Conservation (phyloP, 2,888 invertebrate genomes). For the Eurytoma adleriae region DNA sequence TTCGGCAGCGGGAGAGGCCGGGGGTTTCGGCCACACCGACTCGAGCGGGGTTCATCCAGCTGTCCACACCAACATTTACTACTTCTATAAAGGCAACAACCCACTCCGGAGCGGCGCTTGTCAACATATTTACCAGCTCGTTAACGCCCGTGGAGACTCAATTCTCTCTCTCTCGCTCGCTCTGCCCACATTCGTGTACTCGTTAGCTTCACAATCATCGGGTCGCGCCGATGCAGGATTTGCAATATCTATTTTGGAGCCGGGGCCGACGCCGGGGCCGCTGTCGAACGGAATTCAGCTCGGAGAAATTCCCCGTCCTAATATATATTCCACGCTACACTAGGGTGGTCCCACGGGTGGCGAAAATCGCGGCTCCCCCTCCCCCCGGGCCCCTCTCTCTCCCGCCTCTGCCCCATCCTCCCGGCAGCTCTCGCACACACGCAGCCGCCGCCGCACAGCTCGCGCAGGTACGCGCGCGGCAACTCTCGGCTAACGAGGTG, state of each 20-base stretch:
- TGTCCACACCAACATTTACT: slow-evolving; percentile 39
- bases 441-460: not conserved
- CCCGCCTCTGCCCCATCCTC: slow-evolving; percentile 54
- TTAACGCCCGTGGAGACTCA: slow-evolving; percentile 70
- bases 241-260: slow-evolving; percentile 57
- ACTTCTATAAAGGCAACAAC: slow-evolving; percentile 53
- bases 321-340: slow-evolving; percentile 51
- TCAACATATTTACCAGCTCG: slow-evolving; percentile 76
- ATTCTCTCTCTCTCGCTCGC: slow-evolving; percentile 31
- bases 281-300: slow-evolving; percentile 42
- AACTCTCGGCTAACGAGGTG: slow-evolving; percentile 45
- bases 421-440: not conserved
- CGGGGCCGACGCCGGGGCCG: slow-evolving; percentile 13
- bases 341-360: slow-evolving; percentile 57
- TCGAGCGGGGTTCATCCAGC: slow-evolving; percentile 48
- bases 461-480: not conserved
- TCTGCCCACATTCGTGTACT: slow-evolving; percentile 44
- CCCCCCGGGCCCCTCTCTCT: slow-evolving; percentile 59
- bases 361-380: slow-evolving; percentile 55
- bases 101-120: slow-evolving; percentile 67
- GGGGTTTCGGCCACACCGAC: slow-evolving; percentile 53
- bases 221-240: slow-evolving; percentile 52
- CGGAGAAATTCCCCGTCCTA: slow-evolving; percentile 48
- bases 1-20: slow-evolving; percentile 68
- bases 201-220: slow-evolving; percentile 56